phyloP scores from a whole-genome alignment of 23 tunicate genomes.

The Botrylloides violaceus region DNA sequence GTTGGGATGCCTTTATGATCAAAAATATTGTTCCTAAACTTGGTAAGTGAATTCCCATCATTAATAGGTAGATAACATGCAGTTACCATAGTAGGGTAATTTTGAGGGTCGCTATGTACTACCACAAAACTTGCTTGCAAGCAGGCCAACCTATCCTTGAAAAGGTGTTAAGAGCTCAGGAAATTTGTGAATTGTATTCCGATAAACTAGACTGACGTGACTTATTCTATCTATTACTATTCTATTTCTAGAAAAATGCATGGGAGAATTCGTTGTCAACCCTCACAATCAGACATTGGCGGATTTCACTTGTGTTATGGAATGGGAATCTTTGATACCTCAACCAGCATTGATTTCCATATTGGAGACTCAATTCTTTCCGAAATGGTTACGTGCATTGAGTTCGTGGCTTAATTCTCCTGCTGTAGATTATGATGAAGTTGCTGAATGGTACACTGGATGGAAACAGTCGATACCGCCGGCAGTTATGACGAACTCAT shows the following conservation, averaged over 20 bases:
- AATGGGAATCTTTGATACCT: conserved; percentile 78
- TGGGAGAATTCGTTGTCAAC: conserved; percentile 72
- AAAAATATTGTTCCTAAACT: conserved; percentile 91
- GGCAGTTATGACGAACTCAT: conserved; percentile 47
- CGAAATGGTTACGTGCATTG: conserved; percentile 83
- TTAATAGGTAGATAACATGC: too few species aligned
- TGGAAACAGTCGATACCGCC: conserved; percentile 74
- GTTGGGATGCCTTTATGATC: conserved; percentile 98
- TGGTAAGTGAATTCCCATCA: conserved; percentile 27
- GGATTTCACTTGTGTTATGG: conserved; percentile 51
- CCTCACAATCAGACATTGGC: conserved; percentile 66
- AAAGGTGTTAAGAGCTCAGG: too few species aligned
- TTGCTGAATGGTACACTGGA: conserved; percentile 71
- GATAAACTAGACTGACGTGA: too few species aligned
- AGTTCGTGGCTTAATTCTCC: conserved; percentile 71
- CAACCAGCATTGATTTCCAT: conserved; percentile 47
- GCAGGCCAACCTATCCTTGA: too few species aligned
- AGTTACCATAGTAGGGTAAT: too few species aligned
- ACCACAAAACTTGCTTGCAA: too few species aligned
- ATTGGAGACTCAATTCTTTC: conserved; percentile 80
- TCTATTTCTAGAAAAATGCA: conserved; percentile 32
- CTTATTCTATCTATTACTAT: too few species aligned
- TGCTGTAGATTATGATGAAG: conserved; percentile 68
- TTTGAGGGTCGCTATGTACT: too few species aligned
- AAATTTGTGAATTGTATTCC: too few species aligned